Evolutionary conservation across 2,888 invertebrate species (phyloP).

Genomic region (Eupithecia exiguata): DNA sequence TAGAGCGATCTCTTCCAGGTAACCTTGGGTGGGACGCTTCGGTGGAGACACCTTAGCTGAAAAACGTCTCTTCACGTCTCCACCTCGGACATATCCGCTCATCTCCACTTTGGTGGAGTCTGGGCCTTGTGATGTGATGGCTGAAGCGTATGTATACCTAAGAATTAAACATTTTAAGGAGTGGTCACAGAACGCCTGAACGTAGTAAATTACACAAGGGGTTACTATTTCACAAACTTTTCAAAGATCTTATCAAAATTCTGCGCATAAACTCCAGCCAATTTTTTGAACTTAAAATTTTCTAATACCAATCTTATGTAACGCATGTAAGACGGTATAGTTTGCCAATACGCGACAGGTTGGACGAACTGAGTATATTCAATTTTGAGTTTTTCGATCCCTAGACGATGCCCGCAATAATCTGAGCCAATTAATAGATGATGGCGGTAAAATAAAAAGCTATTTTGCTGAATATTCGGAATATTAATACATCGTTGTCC

Average conservation of each 20-base stretch:
- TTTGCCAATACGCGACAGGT: slow-evolving; percentile 18
- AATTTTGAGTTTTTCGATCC: slow-evolving; percentile 44
- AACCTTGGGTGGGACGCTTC: no score
- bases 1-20: no score
- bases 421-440: slow-evolving; percentile 37
- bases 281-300: not conserved
- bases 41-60: no score
- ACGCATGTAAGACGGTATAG: not conserved
- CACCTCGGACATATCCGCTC: no score
- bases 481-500: not conserved
- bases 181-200: not conserved
- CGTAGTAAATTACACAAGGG: not conserved
- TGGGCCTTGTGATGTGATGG: not conserved
- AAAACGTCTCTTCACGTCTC: no score
- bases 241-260: not conserved
- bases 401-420: slow-evolving; percentile 34
- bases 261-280: not conserved
- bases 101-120: no score
- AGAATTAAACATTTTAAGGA: not conserved
- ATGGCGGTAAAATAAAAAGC: slow-evolving; percentile 20
- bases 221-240: not conserved
- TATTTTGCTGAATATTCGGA: slow-evolving; percentile 21
- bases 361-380: slow-evolving; percentile 48
- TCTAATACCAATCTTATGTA: not conserved
- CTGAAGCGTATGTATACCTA: not conserved